Base-by-base conservation (phyloP, 2,888 invertebrate species). In the Leptinotarsa peninsularis region DNA sequence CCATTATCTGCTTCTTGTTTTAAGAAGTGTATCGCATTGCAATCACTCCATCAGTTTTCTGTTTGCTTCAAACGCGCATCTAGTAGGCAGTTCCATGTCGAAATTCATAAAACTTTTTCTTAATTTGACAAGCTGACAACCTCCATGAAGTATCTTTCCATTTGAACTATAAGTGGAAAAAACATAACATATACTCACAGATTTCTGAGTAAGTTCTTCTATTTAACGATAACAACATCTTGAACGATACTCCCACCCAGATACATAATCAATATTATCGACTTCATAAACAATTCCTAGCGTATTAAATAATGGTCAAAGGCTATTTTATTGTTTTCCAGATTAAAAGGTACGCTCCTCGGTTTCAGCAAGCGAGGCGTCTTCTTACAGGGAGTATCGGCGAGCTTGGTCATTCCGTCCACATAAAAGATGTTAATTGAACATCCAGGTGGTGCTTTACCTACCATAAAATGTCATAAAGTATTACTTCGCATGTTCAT, bases 401-500 rank as follows among this genome's bases (percentile, higher is more conserved):
- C 63, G n/a, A 63, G 43, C 63, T n/a, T 49, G 67, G 52, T 69
- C 68, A 58, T 67, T 66, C 52, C 72, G 63, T 72, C 60, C 43
- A 66, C 52, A 75, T 77, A 73, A 75, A 72, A 76, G 78, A 79
- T 76, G 78, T 80, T 83, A 83, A 83, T 83, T 83, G 82, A 81
- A 79, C 79, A 79, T 81, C 82, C 83, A 82, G 82, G 82, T 84
- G 84, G 84, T 83, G 81, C 81, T 80, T 81, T 81, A 83, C 79
- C 81, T 78, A 80, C 82, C 82, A 81, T 84, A 84, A 84, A 85
- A 80, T 78, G 83, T 82, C 82, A 81, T 84, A 85, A 85, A 82
- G 83, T 84, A 84, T 83, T 83, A 82, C 84, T 83, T 85, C 75
- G 85, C 85, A 83, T 84, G 83, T 84, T 78, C 83, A 82, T 85